These are phyloP conservation scores for Zygothrica quintamaculata DNA, from an alignment of 2,888 invertebrate species.

Conservation along the genomic window DNA sequence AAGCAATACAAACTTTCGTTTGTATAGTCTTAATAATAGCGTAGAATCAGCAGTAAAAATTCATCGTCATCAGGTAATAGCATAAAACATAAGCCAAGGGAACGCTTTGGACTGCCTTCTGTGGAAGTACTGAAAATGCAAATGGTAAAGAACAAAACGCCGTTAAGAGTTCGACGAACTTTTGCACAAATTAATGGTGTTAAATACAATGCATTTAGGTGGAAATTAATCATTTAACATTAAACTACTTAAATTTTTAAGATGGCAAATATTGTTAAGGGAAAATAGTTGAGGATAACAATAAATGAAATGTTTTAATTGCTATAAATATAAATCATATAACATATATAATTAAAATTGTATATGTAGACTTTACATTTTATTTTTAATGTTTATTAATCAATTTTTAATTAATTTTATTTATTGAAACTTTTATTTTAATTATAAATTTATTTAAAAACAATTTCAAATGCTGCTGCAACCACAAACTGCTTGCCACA, in stretches of 20 bases:
- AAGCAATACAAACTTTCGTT: conserved; percentile 78
- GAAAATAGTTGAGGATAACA: too few relatives aligned
- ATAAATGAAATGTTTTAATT: neutral
- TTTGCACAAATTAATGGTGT: conserved; percentile 49
- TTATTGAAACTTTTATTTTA: neutral
- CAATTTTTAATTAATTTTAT: neutral
- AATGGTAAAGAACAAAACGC: conserved; percentile 35
- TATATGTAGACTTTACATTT: too few relatives aligned
- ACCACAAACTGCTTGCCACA: neutral
- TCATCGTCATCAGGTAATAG: conserved; percentile 58
- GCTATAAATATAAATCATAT: neutral
- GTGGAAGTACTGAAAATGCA: conserved; percentile 47
- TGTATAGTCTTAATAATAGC: conserved; percentile 45
- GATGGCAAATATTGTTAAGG: too few relatives aligned
- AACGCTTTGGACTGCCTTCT: conserved; percentile 52
- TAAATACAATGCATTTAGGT: conserved; percentile 50
- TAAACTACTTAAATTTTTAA: neutral
- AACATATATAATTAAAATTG: too few relatives aligned
- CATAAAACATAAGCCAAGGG: conserved; percentile 18
- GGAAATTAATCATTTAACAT: conserved; percentile 21
- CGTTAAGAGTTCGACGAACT: conserved; percentile 58
- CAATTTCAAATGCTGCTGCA: neutral
- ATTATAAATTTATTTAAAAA: neutral
- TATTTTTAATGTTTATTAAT: neutral
- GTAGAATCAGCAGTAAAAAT: conserved; percentile 61